Percentiles rank a stretch among this genome's conserved stretches.
Conservation (phyloP, 2,888 invertebrate genomes). For the Nomada goodeniana region DNA sequence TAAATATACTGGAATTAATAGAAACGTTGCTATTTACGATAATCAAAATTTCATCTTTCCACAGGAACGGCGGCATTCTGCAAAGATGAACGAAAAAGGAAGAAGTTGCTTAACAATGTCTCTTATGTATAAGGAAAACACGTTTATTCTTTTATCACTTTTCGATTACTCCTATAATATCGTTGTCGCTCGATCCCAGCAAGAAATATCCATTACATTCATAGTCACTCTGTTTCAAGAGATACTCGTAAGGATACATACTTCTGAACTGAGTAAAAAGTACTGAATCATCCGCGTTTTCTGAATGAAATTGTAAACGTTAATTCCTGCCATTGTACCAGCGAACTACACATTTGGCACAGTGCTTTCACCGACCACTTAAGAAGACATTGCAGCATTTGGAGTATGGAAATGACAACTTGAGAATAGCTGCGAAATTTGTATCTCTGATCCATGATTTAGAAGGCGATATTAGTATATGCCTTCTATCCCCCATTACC, state of each 20-base stretch:
- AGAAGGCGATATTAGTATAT: slow-evolving; percentile 31
- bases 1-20: slow-evolving; percentile 64
- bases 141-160: slow-evolving; percentile 37
- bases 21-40: slow-evolving; percentile 64
- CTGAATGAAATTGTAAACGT: slow-evolving; percentile 51
- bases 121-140: too few relatives aligned
- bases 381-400: slow-evolving; percentile 74
- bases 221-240: slow-evolving; percentile 55
- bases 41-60: slow-evolving; percentile 75
- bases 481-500: slow-evolving; percentile 26
- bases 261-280: slow-evolving; percentile 73
- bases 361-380: slow-evolving; percentile 56
- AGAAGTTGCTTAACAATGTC: background rate
- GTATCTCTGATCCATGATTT: slow-evolving; percentile 70
- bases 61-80: slow-evolving; percentile 71
- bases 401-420: slow-evolving; percentile 66
- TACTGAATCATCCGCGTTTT: slow-evolving; percentile 41
- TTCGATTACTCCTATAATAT: slow-evolving; percentile 53
- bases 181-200: slow-evolving; percentile 62
- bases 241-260: slow-evolving; percentile 73
- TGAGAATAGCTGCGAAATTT: slow-evolving; percentile 66
- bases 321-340: background rate
- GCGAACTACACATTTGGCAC: too few relatives aligned
- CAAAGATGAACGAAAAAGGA: background rate
- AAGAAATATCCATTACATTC: slow-evolving; percentile 74